Percentiles rank a stretch among this genome's conserved stretches.
These are phyloP conservation scores for Zaprionus capensis DNA, from an alignment of 1,140 invertebrate species.

Conservation along the genomic window DNA sequence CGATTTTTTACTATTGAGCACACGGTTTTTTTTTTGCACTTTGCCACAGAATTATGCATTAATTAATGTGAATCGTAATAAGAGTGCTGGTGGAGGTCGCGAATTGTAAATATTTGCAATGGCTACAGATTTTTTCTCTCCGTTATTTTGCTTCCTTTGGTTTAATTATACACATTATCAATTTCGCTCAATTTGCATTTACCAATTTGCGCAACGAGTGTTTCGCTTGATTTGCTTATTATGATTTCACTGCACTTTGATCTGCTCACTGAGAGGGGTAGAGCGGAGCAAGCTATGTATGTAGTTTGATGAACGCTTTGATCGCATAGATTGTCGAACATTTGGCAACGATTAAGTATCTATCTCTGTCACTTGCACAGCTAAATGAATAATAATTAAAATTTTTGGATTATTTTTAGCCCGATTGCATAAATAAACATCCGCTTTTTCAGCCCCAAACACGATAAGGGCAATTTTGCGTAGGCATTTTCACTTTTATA, in stretches of 20 bases:
- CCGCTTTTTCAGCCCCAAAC: slow-evolving; percentile 28
- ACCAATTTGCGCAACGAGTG: slow-evolving; percentile 62
- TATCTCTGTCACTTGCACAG: slow-evolving; percentile 47
- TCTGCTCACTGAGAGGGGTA: slow-evolving; percentile 26
- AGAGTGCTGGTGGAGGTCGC: not conserved
- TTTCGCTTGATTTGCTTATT: slow-evolving; percentile 62
- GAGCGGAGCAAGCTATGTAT: not conserved
- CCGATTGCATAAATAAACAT: slow-evolving; percentile 40
- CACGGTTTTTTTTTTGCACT: not conserved
- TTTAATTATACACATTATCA: slow-evolving; percentile 55
- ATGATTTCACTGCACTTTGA: slow-evolving; percentile 57
- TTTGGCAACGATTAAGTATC: slow-evolving; percentile 48
- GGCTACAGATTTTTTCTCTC: slow-evolving; percentile 27
- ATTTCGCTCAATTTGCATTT: slow-evolving; percentile 58
- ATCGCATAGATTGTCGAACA: slow-evolving; percentile 29
- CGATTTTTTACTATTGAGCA: slow-evolving; percentile 8
- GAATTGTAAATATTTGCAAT: slow-evolving; percentile 44
- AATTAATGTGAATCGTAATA: slow-evolving; percentile 41
- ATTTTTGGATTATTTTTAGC: slow-evolving; percentile 26
- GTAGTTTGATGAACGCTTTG: slow-evolving; percentile 51
- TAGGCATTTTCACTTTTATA: slow-evolving; percentile 15
- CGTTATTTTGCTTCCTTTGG: slow-evolving; percentile 20
- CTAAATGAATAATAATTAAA: slow-evolving; percentile 36
- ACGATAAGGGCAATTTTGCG: slow-evolving; percentile 39
- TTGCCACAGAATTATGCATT: slow-evolving; percentile 18